Evolutionary conservation across 2,888 invertebrate genomes (phyloP), one percentile per base, ranked within the genome.

Genomic region (Amblyjoppa proteus): DNA sequence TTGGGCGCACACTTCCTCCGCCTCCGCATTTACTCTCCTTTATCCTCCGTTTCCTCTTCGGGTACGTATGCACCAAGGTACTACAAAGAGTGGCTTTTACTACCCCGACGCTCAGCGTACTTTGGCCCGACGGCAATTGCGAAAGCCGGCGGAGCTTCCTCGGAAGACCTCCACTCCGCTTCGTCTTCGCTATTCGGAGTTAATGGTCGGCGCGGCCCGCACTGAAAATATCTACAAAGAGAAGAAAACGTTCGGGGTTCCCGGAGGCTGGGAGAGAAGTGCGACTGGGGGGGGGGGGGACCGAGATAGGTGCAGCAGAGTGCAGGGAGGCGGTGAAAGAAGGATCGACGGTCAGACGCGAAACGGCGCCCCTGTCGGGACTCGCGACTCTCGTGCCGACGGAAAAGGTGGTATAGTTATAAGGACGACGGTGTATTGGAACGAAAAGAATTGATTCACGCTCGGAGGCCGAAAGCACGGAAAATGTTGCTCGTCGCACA

Each of bases 21-120:
- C 25, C 66, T 45, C 34, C 68, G 13, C 53, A 25, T 69, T 6
- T 28, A 28, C 31, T 25, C 28, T 77, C 66, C 74, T 74, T 79
- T 69, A 69, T 74, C 49, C 73, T 41, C 51, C 34, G 45, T 38
- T 70, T 69, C 49, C 69, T 53, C 68, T 66, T 20, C 51, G 58
- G 25, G 51, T 51, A 69, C 81, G 81, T 66, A 71, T 82, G 70
- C 71, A 71, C 31, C 78, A 38, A 53, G 53, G 34, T 61, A 76
- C 73, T 75, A 83, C 78, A 79, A 83, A 83, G 69, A 79, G 73
- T 79, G 69, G 74, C 74, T 83, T 83, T 83, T 79, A 70, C 73
- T 61, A 61, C 25, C 49, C 77, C 28, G 51, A 49, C 56, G 53
- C 53, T 38, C 38, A 41, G 34, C 69, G 34, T 51, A 83, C 83